Evolutionary conservation across 1,140 invertebrate species (phyloP).

Genomic region (Hirudo medicinalis): DNA sequence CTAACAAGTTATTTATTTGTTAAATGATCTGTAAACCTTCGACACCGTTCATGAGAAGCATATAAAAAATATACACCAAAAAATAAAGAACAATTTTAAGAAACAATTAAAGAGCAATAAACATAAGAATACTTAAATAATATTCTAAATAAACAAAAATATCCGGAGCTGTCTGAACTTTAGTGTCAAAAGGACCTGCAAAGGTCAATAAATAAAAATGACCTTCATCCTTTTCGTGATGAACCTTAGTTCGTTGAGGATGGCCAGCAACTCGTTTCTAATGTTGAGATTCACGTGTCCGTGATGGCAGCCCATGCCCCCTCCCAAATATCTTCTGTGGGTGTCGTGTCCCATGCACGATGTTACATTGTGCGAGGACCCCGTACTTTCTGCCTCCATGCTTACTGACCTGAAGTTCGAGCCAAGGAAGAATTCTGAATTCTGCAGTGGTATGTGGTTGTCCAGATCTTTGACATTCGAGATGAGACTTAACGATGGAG

Average conservation of each 20-base stretch:
- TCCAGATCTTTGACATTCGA: slow-evolving; percentile 25
- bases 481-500: slow-evolving; percentile 23
- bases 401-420: slow-evolving; percentile 7
- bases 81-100: too few relatives aligned
- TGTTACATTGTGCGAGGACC: not conserved
- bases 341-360: not conserved
- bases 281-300: slow-evolving; percentile 13
- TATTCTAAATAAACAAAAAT: too few relatives aligned
- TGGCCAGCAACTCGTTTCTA: slow-evolving; percentile 61
- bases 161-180: too few relatives aligned
- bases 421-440: not conserved
- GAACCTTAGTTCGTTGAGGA: slow-evolving; percentile 88
- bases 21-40: too few relatives aligned
- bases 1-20: too few relatives aligned
- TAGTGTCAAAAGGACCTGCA: too few relatives aligned
- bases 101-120: too few relatives aligned
- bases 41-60: too few relatives aligned
- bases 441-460: slow-evolving; percentile 28
- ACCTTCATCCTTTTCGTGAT: slow-evolving; percentile 49
- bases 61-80: too few relatives aligned
- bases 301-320: not conserved
- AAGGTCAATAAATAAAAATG: too few relatives aligned
- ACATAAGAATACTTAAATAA: too few relatives aligned
- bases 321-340: not conserved
- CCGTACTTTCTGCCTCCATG: not conserved